Evolutionary conservation across 2,888 invertebrate genomes (phyloP).

Genomic region (Isotomurus palustris): DNA sequence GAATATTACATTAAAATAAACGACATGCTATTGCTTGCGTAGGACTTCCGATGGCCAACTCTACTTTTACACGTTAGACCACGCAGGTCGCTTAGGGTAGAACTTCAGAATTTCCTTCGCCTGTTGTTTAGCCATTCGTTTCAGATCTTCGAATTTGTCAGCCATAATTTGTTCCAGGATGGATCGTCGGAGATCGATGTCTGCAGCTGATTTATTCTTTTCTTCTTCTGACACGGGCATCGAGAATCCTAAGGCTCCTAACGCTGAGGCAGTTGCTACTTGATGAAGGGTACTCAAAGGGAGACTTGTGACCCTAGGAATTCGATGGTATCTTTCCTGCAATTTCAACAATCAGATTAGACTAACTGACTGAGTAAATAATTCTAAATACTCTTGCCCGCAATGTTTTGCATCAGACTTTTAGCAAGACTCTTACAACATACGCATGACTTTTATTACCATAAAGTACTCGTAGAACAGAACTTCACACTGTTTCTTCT

Average conservation of each 20-base stretch:
- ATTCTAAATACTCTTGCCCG: no score
- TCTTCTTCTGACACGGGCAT: background rate
- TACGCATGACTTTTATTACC: background rate
- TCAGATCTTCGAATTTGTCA: conserved; percentile 35
- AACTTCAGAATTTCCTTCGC: conserved; percentile 27
- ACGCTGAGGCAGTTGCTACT: background rate
- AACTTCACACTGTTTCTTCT: background rate
- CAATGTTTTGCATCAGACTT: background rate
- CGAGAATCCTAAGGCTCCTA: background rate
- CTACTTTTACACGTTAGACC: conserved; percentile 12
- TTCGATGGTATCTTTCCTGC: background rate
- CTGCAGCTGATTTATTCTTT: no score
- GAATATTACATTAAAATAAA: no score
- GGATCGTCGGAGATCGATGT: no score
- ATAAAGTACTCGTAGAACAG: background rate
- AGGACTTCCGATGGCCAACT: no score
- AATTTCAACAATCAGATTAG: background rate
- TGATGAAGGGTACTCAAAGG: background rate
- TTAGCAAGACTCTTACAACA: background rate
- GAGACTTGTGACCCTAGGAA: background rate
- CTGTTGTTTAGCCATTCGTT: conserved; percentile 32
- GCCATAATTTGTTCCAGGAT: background rate
- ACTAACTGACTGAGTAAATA: no score
- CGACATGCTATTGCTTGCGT: no score
- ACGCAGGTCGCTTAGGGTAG: conserved; percentile 30